Conservation (phyloP, 2,888 invertebrate species). For the Tetropium fuscum region DNA sequence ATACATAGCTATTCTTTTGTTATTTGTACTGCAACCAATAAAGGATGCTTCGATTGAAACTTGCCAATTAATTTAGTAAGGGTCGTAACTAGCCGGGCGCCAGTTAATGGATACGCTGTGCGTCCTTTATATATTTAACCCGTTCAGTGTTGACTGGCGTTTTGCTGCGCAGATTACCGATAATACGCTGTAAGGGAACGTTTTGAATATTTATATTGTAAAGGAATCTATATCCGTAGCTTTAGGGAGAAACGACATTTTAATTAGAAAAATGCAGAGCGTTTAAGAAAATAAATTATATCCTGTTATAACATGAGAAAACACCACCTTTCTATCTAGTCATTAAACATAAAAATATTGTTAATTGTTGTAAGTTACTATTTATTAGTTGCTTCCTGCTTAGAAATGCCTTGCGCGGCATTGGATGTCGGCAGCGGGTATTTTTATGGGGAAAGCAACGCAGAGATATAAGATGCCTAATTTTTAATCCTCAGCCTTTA, state of each 20-base stretch:
- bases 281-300: constrained; percentile 29
- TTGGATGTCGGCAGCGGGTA: neutral
- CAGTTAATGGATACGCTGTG: neutral
- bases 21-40: neutral
- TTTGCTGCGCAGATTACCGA: no score
- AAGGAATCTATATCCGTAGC: constrained; percentile 3
- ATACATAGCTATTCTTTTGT: neutral
- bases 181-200: no score
- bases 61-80: neutral
- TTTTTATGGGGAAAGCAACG: neutral
- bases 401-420: no score
- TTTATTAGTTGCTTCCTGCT: constrained; percentile 30
- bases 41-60: neutral
- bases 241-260: constrained; percentile 27
- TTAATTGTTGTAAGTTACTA: constrained; percentile 46
- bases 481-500: constrained; percentile 11
- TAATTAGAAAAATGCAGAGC: constrained; percentile 37
- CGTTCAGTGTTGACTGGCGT: no score
- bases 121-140: no score
- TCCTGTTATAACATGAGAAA: constrained; percentile 35
- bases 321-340: constrained; percentile 48
- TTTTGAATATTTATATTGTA: neutral
- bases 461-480: constrained; percentile 2
- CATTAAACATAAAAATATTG: constrained; percentile 43
- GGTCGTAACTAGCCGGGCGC: neutral